Evolutionary conservation across 92 coral and sea anemone species (phyloP).

Genomic region (Heteractis magnifica): DNA sequence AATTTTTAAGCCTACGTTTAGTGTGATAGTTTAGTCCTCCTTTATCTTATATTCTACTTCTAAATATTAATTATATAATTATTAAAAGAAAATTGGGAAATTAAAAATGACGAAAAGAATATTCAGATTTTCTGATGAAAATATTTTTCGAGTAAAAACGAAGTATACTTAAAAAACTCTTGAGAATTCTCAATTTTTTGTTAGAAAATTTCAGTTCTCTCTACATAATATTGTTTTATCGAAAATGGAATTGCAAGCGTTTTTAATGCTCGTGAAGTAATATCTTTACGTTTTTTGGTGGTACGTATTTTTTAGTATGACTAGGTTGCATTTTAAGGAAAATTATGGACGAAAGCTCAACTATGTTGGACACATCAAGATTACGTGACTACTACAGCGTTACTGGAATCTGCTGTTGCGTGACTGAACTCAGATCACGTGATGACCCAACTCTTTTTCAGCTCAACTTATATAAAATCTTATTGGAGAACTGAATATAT

Average conservation of each 20-base stretch:
- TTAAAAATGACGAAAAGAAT: not conserved
- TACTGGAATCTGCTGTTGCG: not conserved
- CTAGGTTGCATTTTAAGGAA: not conserved
- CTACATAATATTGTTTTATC: too few species aligned
- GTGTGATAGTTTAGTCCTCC: not conserved
- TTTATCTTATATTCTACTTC: not conserved
- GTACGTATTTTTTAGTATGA: not conserved
- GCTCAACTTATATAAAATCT: slow-evolving; percentile 3
- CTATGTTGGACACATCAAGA: not conserved
- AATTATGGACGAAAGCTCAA: not conserved
- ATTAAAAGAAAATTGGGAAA: not conserved
- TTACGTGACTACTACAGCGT: not conserved
- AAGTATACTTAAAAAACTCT: not conserved
- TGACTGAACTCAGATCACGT: not conserved
- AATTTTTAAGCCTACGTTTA: too few species aligned
- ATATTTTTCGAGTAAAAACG: not conserved
- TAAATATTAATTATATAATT: not conserved
- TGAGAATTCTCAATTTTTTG: too few species aligned
- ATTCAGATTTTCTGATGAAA: not conserved
- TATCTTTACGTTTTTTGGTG: not conserved
- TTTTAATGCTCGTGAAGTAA: too few species aligned
- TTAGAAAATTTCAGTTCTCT: too few species aligned
- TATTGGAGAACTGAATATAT: not conserved
- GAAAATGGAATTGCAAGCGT: too few species aligned
- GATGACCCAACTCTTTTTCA: not conserved